phyloP scores from a whole-genome alignment of 2,113 vertebrate genomes.

The Thermophis baileyi region DNA sequence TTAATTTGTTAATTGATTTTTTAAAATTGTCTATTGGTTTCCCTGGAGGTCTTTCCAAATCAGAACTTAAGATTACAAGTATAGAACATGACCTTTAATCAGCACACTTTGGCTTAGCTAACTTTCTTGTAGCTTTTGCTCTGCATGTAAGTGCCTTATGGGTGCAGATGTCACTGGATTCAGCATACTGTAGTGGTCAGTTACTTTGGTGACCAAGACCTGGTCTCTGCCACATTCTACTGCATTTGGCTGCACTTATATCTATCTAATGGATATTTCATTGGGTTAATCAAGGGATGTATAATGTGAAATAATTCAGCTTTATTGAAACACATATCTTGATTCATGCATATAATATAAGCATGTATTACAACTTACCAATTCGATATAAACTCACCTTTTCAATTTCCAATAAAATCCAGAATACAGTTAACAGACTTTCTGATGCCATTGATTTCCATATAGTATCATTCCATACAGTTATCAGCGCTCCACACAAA shows the following conservation, averaged over 20 bases:
- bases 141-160: not conserved
- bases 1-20: not conserved
- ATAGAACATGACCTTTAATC: not conserved
- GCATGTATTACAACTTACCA: not conserved
- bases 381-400: not conserved
- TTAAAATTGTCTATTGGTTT: not conserved
- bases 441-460: not conserved
- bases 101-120: not conserved
- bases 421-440: not conserved
- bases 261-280: not conserved
- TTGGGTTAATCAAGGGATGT: not conserved
- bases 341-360: not conserved
- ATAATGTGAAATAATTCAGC: not conserved
- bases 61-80: not conserved
- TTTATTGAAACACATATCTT: not conserved
- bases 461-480: not conserved
- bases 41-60: not conserved
- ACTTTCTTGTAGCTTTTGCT: not conserved
- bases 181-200: not conserved
- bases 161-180: not conserved
- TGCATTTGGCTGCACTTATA: not conserved
- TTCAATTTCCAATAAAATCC: not conserved
- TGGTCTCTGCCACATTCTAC: not conserved
- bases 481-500: not conserved
- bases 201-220: not conserved